phyloP scores from a whole-genome alignment of 2,113 vertebrate genomes.

The Bucco capensis region DNA sequence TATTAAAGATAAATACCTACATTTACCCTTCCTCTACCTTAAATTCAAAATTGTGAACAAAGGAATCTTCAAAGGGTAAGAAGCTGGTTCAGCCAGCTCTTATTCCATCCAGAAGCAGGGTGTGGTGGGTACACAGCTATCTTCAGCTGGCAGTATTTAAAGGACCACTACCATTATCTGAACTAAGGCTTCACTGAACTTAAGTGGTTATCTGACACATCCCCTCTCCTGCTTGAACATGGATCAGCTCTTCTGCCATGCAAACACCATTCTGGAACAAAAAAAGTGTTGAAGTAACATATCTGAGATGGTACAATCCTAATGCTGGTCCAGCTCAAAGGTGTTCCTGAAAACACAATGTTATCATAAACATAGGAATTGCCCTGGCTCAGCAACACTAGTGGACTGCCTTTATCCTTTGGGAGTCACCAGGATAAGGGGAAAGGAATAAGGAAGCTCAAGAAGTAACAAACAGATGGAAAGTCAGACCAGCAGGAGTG shows the following conservation, averaged over 20 bases:
- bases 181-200: not conserved
- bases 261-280: not conserved
- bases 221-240: not conserved
- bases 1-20: not conserved
- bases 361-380: fast-evolving
- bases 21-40: not conserved
- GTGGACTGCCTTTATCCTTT: not conserved
- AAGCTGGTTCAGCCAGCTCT: constrained; percentile 46
- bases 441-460: not conserved
- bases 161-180: not conserved
- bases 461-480: not conserved
- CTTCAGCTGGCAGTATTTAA: not conserved
- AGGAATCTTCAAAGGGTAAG: constrained; percentile 4
- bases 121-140: constrained; percentile 21
- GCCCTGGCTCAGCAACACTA: not conserved
- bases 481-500: not conserved
- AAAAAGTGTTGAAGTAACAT: not conserved
- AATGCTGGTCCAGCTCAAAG: not conserved
- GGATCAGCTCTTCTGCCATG: not conserved
- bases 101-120: not conserved
- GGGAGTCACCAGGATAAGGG: not conserved
- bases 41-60: not conserved
- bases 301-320: not conserved
- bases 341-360: not conserved
- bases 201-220: not conserved